These are phyloP conservation scores for Dendrolimus punctatus DNA, from an alignment of 1,140 invertebrate species.

Conservation along the genomic window DNA sequence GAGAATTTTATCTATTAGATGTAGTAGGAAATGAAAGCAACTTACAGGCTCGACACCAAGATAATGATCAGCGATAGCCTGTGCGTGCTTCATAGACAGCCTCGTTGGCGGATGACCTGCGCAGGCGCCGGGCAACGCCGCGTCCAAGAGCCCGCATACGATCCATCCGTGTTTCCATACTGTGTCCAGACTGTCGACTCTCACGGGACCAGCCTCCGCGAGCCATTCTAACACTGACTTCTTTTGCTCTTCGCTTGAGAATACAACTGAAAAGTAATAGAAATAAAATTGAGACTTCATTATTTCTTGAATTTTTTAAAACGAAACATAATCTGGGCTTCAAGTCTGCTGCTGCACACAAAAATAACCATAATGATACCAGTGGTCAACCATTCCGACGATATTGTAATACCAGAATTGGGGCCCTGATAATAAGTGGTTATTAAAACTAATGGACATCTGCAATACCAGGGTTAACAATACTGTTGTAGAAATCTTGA, in stretches of 20 bases:
- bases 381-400: no score
- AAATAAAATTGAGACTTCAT: background rate
- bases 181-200: slow-evolving; percentile 50
- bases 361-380: no score
- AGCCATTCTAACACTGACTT: slow-evolving; percentile 62
- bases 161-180: slow-evolving; percentile 74
- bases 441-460: no score
- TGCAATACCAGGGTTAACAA: no score
- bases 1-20: background rate
- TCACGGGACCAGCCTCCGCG: slow-evolving; percentile 44
- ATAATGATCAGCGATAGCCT: slow-evolving; percentile 72
- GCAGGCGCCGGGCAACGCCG: slow-evolving; percentile 72
- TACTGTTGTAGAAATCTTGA: no score
- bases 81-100: slow-evolving; percentile 70
- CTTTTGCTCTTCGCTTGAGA: slow-evolving; percentile 59
- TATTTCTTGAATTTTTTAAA: background rate
- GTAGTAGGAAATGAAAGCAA: background rate
- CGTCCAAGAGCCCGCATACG: slow-evolving; percentile 72
- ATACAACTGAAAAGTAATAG: slow-evolving; percentile 49
- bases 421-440: no score
- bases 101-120: slow-evolving; percentile 67
- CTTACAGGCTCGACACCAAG: slow-evolving; percentile 73
- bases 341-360: background rate
- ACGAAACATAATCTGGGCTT: background rate
- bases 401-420: no score